phyloP scores from a whole-genome alignment of 2,888 invertebrate species.

The Leucozona laternaria region DNA sequence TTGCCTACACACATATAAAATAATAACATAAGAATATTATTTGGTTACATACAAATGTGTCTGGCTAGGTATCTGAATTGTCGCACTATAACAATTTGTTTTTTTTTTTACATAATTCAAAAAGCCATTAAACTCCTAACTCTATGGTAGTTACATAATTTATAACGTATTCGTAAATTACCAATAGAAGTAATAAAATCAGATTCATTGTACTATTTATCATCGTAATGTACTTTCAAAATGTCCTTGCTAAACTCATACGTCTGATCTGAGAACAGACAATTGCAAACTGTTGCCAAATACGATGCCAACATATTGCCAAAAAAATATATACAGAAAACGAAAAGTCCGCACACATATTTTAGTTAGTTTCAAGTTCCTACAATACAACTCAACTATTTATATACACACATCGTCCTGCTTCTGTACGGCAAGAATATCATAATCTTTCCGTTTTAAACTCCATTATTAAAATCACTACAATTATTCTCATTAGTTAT shows the following conservation, averaged over 20 bases:
- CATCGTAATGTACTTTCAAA: constrained; percentile 42
- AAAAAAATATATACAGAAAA: constrained; percentile 49
- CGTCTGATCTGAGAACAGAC: constrained; percentile 19
- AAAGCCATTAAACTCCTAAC: constrained; percentile 7
- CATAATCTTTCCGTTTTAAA: constrained; percentile 9
- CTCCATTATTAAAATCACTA: constrained; percentile 24
- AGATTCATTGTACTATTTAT: constrained; percentile 46
- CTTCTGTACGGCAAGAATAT: constrained; percentile 18
- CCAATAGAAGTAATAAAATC: constrained; percentile 64
- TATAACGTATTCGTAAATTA: constrained; percentile 43
- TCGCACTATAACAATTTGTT: not conserved
- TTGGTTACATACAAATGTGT: too few species aligned
- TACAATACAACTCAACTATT: not conserved
- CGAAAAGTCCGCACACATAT: constrained; percentile 36
- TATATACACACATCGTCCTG: constrained; percentile 29
- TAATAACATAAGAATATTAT: too few species aligned
- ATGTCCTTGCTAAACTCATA: constrained; percentile 20
- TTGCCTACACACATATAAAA: too few species aligned
- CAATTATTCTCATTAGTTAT: not conserved
- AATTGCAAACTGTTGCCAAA: constrained; percentile 65
- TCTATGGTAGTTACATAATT: not conserved
- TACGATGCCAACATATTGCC: constrained; percentile 48
- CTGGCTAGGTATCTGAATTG: too few species aligned
- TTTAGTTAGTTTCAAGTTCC: constrained; percentile 14
- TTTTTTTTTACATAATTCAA: not conserved